Conservation (phyloP, 2,113 vertebrate species). For the Gnathonemus echidnorhynchus region DNA sequence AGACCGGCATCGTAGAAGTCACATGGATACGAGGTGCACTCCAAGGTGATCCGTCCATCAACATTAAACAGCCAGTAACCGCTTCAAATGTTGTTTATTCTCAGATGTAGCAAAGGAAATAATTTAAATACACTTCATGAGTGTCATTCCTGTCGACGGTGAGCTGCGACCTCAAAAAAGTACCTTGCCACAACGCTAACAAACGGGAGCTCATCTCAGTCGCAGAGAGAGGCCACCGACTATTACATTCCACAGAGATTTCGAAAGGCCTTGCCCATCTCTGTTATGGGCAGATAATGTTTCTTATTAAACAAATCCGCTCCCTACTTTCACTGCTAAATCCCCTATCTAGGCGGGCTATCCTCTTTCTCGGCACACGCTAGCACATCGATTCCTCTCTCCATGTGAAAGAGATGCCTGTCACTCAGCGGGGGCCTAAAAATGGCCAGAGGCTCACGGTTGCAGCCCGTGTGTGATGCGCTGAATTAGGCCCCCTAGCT, state of each 20-base stretch:
- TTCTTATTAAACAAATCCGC: background rate
- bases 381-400: background rate
- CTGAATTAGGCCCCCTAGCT: background rate
- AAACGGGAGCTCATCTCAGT: background rate
- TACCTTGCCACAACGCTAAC: background rate
- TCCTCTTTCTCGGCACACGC: background rate
- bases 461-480: background rate
- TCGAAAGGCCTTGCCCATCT: background rate
- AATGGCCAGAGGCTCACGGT: constrained; percentile 27
- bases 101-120: background rate
- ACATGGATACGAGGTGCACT: background rate
- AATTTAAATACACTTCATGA: background rate
- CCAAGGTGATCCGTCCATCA: background rate
- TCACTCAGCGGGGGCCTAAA: constrained; percentile 18
- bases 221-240: background rate
- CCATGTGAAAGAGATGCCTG: background rate
- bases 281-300: background rate
- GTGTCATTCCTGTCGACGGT: background rate
- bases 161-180: background rate
- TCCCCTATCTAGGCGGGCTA: background rate
- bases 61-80: background rate
- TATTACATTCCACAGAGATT: background rate
- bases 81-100: background rate
- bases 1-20: background rate
- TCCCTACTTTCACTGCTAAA: background rate